A percentile compares a stretch with the other conserved stretches of the same genome.
phyloP scores from a whole-genome alignment of 2,888 invertebrate genomes.

The Eugnorisma glareosa region DNA sequence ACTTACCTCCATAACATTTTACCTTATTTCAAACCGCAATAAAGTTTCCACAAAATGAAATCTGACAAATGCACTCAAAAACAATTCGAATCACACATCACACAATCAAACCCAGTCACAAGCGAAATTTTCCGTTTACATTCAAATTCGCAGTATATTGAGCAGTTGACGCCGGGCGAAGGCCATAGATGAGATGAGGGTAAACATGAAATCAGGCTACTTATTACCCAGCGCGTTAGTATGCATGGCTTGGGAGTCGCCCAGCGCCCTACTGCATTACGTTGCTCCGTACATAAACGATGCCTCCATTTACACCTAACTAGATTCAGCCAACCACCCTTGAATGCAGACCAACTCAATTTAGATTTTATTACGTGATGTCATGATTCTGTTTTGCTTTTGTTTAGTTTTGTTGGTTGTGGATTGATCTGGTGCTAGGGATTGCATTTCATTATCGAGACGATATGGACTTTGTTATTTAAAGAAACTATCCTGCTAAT shows the following conservation, averaged over 20 bases:
- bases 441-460: conserved; percentile 1
- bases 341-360: conserved; percentile 77
- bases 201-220: conserved; percentile 85
- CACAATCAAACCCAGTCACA: conserved; percentile 54
- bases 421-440: background rate
- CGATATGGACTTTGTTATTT: background rate
- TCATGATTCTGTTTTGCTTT: conserved; percentile 53
- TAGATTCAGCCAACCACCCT: conserved; percentile 73
- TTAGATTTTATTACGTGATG: conserved; percentile 76
- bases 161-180: conserved; percentile 45
- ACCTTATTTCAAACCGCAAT: background rate
- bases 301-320: conserved; percentile 83
- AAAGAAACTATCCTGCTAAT: background rate
- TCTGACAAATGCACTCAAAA: conserved; percentile 32
- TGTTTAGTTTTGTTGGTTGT: conserved; percentile 43
- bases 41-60: conserved; percentile 5
- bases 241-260: conserved; percentile 88
- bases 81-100: conserved; percentile 28
- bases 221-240: conserved; percentile 88
- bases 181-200: conserved; percentile 69
- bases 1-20: too few relatives aligned
- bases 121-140: conserved; percentile 62
- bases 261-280: conserved; percentile 80
- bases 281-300: conserved; percentile 82
- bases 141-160: conserved; percentile 55